Evolutionary conservation across 2,797 vertebrate species (phyloP).

Genomic region (Scolopax bukidnonensis): DNA sequence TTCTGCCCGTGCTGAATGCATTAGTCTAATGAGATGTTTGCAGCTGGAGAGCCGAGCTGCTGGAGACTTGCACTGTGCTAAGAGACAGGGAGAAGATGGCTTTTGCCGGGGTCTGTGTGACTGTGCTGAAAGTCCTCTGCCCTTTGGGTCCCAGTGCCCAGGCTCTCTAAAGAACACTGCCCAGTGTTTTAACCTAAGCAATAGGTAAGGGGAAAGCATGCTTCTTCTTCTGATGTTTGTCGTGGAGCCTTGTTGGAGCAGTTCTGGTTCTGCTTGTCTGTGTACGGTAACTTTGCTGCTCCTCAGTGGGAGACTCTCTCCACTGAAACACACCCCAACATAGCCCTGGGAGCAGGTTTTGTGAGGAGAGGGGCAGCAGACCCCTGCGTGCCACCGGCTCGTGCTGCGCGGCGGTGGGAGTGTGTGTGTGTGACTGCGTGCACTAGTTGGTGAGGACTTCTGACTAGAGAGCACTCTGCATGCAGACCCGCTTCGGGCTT

Average conservation of each 20-base stretch:
- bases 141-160: conserved; percentile 67
- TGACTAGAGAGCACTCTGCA: background rate
- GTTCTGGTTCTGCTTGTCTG: background rate
- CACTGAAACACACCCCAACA: background rate
- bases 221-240: conserved; percentile 8
- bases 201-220: conserved; percentile 77
- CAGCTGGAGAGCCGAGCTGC: conserved; percentile 84
- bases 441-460: conserved; percentile 10
- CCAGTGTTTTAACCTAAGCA: conserved; percentile 68
- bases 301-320: background rate
- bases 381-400: background rate
- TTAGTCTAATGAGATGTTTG: conserved; percentile 97
- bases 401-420: background rate
- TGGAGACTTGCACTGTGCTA: conserved; percentile 78
- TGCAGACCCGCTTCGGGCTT: background rate
- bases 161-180: conserved; percentile 66
- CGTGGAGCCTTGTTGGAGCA: background rate
- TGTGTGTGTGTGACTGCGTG: too few species aligned
- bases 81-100: conserved; percentile 82
- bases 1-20: conserved; percentile 92
- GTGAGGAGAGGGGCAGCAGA: background rate
- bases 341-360: background rate
- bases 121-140: conserved; percentile 76
- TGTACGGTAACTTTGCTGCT: conserved; percentile 21
- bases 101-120: conserved; percentile 77